phyloP scores from a whole-genome alignment of 2,113 vertebrate genomes.

The Leucopsar rothschildi region DNA sequence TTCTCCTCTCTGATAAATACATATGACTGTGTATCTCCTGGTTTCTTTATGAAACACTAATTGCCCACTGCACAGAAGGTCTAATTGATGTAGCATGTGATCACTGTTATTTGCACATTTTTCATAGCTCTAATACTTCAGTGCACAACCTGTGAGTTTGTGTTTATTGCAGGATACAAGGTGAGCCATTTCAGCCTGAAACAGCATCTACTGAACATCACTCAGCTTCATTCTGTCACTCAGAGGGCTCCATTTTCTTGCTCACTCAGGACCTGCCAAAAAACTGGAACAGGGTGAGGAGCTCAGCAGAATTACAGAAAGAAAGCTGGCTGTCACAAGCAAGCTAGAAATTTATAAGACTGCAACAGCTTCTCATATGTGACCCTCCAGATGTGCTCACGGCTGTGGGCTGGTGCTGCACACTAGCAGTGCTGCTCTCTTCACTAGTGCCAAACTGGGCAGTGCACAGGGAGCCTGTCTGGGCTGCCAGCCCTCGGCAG shows the following conservation, averaged over 20 bases:
- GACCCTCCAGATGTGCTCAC: not conserved
- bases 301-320: not conserved
- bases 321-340: not conserved
- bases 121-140: not conserved
- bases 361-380: not conserved
- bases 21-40: not conserved
- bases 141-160: not conserved
- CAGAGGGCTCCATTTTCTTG: not conserved
- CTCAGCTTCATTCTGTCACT: not conserved
- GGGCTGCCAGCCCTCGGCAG: not conserved
- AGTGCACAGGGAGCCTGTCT: accelerated
- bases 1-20: conserved; percentile 2
- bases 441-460: accelerated
- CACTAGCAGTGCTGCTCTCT: not conserved
- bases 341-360: not conserved
- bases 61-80: not conserved
- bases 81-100: not conserved
- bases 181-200: not conserved
- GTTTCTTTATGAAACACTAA: not conserved
- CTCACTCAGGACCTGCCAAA: not conserved
- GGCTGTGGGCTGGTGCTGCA: not conserved
- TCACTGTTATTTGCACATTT: not conserved
- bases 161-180: not conserved
- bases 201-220: not conserved
- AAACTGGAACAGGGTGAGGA: not conserved